Conservation (phyloP, 1,140 invertebrate genomes). For the Philaenus spumarius region DNA sequence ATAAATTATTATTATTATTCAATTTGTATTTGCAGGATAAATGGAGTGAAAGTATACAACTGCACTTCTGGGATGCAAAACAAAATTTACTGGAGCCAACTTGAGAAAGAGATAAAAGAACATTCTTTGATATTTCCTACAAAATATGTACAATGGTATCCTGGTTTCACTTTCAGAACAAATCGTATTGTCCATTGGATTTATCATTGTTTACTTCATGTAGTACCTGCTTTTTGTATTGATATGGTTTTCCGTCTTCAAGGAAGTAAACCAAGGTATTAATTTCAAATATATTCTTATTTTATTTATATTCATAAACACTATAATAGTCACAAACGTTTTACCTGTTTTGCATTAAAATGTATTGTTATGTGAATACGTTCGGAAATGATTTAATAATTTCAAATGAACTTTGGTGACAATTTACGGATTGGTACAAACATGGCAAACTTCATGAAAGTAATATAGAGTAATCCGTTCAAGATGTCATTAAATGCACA, state of each 20-base stretch:
- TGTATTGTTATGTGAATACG: too few species aligned
- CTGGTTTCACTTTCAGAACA: constrained; percentile 68
- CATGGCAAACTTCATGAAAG: not conserved
- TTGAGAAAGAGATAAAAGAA: constrained; percentile 58
- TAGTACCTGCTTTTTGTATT: constrained; percentile 69
- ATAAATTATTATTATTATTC: too few species aligned
- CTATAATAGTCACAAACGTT: too few species aligned
- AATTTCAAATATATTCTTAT: too few species aligned
- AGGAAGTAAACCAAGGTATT: constrained; percentile 73
- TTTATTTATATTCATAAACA: too few species aligned
- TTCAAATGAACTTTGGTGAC: too few species aligned
- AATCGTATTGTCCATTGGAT: constrained; percentile 63
- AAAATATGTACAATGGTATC: constrained; percentile 82
- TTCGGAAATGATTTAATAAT: too few species aligned
- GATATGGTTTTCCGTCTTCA: constrained; percentile 61
- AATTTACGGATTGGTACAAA: too few species aligned
- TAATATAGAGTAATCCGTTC: not conserved
- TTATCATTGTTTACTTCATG: constrained; percentile 63
- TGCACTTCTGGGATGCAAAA: constrained; percentile 81
- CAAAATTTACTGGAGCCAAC: constrained; percentile 75
- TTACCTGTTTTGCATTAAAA: too few species aligned
- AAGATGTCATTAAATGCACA: not conserved
- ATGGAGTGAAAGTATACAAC: constrained; percentile 70
- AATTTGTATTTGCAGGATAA: constrained; percentile 17
- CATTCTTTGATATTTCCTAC: constrained; percentile 66